phyloP scores from a whole-genome alignment of 2,113 vertebrate species.

The Hippocampus comes region DNA sequence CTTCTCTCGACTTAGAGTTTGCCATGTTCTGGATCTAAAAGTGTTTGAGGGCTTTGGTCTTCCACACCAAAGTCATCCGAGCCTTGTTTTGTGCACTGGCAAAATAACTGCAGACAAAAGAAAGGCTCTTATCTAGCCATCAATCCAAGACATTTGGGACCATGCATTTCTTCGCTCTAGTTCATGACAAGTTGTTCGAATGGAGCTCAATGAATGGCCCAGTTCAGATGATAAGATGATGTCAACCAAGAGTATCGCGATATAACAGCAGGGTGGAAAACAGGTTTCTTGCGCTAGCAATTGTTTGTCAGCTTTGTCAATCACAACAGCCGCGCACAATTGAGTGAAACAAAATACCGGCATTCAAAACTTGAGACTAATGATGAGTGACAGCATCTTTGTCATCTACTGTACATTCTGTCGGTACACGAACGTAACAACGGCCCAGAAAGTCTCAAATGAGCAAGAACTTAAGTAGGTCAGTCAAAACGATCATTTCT shows the following conservation, averaged over 20 bases:
- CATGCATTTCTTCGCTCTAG: neutral
- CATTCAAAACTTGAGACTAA: neutral
- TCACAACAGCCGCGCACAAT: slow-evolving; percentile 1
- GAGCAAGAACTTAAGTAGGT: neutral
- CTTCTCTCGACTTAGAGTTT: neutral
- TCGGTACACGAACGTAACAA: neutral
- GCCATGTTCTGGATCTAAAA: no score
- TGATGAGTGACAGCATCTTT: slow-evolving; percentile 7
- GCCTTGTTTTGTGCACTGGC: neutral
- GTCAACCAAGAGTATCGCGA: neutral
- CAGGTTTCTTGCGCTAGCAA: neutral
- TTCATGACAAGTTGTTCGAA: neutral
- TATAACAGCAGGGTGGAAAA: neutral
- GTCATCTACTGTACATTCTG: neutral
- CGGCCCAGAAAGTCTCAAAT: neutral
- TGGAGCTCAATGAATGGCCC: neutral
- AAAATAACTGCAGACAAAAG: neutral
- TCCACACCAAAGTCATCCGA: neutral
- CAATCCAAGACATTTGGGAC: neutral
- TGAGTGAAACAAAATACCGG: slow-evolving; percentile 11
- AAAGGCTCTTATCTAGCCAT: no score
- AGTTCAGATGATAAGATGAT: neutral
- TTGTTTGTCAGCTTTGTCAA: neutral
- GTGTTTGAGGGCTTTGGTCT: neutral
- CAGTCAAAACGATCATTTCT: neutral